Base-by-base conservation (phyloP, 2,888 invertebrate genomes). In the Beris morrisii region DNA sequence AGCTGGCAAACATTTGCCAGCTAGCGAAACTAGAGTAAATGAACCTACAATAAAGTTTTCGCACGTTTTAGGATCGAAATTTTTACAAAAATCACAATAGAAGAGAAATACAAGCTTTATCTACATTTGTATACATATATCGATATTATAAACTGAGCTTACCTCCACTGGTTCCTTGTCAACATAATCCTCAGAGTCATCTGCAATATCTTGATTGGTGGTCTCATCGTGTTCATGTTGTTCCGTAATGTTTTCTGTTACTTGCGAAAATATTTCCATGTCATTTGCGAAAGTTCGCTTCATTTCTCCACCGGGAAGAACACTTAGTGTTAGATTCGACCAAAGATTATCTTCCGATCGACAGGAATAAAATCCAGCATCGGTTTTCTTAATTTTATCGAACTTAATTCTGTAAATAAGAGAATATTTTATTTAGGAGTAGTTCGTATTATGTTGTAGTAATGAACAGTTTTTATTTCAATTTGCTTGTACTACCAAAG, bases 291-390 rank as follows among this genome's bases (percentile, higher is more conserved):
- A 67, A 48, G 54, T 50, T 38, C 52, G 50, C 45, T 65, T 66
- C n/a, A 63, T 55, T 30, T 69, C 69, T 30, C 61, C 58, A n/a
- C 31, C 57, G n/a, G 71, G 69, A 63, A 70, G 50, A 13, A 79
- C 71, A 11, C 69, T 70, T 15, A 79, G 68, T 2, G 76, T 76
- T 4, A 78, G 53, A 73, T 79, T 79, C 7, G 75, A 74, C 77
- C 77, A 78, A 30, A 70, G 71, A n/a, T 71, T 45, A 32, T 58
- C 15, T 15, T 67, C 69, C 12, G 71, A 73, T 15, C 68, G 70
- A 64, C 79, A 80, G 30, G 76, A 73, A 67, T 80, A 80, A 11
- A 69, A 66, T 12, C 78, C 80, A 13, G 75, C 73, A 65, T 77
- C 74, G 64, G 67, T 65, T 65, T 70, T 72, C 58, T 72, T 69